Percentiles rank a stretch among this genome's conserved stretches.
Evolutionary conservation across 30 jellyfish, hydroid and myxozoan genomes (phyloP).

Genomic region (Turritopsis rubra): DNA sequence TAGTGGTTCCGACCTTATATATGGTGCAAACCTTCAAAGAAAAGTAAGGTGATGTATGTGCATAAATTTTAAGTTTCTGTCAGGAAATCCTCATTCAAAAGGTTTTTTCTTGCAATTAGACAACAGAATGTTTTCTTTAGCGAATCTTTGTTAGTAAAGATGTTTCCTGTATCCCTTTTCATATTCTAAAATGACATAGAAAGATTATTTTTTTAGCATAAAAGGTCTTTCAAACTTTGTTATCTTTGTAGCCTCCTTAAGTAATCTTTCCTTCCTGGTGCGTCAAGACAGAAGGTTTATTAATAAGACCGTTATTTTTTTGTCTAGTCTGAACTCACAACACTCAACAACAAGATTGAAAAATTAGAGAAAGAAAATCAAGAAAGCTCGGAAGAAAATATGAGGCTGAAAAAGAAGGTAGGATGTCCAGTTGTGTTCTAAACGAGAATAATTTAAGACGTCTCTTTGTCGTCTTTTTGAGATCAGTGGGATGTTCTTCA

Average conservation of each 20-base stretch:
- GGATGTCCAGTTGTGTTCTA: too few species aligned
- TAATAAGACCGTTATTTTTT: background rate
- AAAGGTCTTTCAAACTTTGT: background rate
- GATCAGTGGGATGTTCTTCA: too few species aligned
- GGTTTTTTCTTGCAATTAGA: background rate
- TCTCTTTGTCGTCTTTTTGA: too few species aligned
- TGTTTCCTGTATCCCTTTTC: background rate
- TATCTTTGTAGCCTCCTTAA: slow-evolving; percentile 1
- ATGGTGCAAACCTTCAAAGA: too few species aligned
- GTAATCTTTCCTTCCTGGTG: background rate
- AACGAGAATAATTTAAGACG: too few species aligned
- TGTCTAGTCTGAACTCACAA: slow-evolving; percentile 64
- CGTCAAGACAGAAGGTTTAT: background rate
- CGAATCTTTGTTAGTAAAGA: background rate
- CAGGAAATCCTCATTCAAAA: background rate
- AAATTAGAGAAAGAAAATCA: slow-evolving; percentile 59
- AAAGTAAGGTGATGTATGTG: background rate
- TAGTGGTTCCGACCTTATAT: too few species aligned
- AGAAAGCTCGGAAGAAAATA: slow-evolving; percentile 34
- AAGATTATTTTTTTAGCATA: background rate
- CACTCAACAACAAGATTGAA: slow-evolving; percentile 42
- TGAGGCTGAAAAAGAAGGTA: slow-evolving; percentile 71
- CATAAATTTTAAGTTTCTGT: background rate
- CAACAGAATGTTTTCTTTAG: slow-evolving; percentile 5
- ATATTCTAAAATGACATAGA: background rate